Evolutionary conservation across 2,113 vertebrate species (phyloP).

Genomic region (Percina caprodes): DNA sequence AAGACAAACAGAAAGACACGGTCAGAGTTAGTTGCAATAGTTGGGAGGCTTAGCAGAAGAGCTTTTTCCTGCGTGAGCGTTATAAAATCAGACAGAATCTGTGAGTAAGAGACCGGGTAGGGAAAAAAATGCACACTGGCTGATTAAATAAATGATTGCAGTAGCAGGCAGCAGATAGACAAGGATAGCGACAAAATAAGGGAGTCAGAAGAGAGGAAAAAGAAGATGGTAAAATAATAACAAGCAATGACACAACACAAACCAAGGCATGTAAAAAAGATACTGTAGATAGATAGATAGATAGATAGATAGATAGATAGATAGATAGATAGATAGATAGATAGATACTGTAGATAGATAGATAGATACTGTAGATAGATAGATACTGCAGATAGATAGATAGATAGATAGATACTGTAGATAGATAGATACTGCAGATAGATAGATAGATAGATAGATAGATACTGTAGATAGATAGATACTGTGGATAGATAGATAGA

Average conservation of each 20-base stretch:
- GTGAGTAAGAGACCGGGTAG: constrained; percentile 69
- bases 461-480: too few species aligned
- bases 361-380: too few species aligned
- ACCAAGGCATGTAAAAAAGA: constrained; percentile 18
- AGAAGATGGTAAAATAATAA: constrained; percentile 49
- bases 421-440: too few species aligned
- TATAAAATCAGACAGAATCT: constrained; percentile 74
- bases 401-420: too few species aligned
- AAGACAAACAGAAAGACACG: constrained; percentile 35
- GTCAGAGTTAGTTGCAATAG: constrained; percentile 37
- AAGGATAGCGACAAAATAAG: constrained; percentile 24
- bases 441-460: too few species aligned
- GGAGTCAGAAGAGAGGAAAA: constrained; percentile 8
- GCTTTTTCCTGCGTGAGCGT: constrained; percentile 53
- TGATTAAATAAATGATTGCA: constrained; percentile 75
- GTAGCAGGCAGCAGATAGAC: constrained; percentile 62
- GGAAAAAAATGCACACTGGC: constrained; percentile 52
- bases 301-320: constrained; percentile 2
- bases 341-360: too few species aligned
- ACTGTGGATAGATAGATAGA: too few species aligned
- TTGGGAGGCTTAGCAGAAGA: constrained; percentile 36
- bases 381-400: too few species aligned
- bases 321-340: not conserved
- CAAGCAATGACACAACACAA: constrained; percentile 32
- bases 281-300: constrained; percentile 8